Base-by-base conservation (phyloP, 2,113 vertebrate species). In the Rhinopomastus cyanomelas region DNA sequence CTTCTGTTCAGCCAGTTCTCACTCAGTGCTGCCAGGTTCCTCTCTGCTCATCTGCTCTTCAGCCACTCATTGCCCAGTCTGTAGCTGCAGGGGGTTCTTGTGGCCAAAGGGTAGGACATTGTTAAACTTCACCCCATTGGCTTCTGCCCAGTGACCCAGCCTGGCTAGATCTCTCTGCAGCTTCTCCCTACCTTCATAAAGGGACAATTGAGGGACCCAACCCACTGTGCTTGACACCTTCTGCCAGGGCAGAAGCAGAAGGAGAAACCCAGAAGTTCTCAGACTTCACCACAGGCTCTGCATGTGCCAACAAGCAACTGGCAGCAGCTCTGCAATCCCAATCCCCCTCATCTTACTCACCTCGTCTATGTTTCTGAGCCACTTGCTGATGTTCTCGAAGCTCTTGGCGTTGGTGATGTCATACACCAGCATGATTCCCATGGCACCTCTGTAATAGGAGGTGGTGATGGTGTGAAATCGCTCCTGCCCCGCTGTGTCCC, bases 371-470 rank as follows among this genome's bases (percentile, higher is more conserved):
- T 99, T 99, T 97, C 99, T 97, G 94, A 99, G 98, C 99, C 99
- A 99, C 97, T 99, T 99, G 98, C 99, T 99, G 98, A 99, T 99
- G 98, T 99, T 99, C 96, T 99, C 99, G 59, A 99, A 99, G 98
- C 99, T 99, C 98, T 99, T 99, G 97, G 98, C 98, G 52, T 99
- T 99, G 96, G 98, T 99, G 98, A 99, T 99, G 98, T 99, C 99
- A 73, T 99, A 99, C 62, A 99, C 99, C 95, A 99, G 98, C 99
- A 99, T 99, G 97, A 99, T 99, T 85, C 99, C 99, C 99, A 99
- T 99, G 96, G 99, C 99, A 60, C 99, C 99, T 96, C 99, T 98
- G 98, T 99, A 99, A 95, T 99, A 99, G 95, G 99, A 99, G 95
- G 99, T 99, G 98, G 99, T 99, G 98, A 99, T 99, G 97, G 99